Evolutionary conservation across 2,797 vertebrate species (phyloP), one percentile per base, ranked within the genome.

Genomic region (Falco columbarius): DNA sequence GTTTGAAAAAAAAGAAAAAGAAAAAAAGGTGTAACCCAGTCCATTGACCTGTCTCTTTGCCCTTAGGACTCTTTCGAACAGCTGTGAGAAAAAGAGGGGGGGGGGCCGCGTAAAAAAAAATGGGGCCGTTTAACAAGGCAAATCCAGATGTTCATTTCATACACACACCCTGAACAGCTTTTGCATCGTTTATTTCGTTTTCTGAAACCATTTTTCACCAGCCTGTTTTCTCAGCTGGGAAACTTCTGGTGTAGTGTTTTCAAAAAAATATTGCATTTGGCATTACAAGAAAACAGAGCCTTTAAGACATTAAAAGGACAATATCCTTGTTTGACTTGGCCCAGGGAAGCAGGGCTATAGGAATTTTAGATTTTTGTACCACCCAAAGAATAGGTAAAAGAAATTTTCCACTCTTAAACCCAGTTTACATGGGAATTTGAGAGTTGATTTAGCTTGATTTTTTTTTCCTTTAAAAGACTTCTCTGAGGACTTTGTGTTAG

Each of bases 211-310:
- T 98, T 98, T 98, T 98, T 98, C 98, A 98, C 98, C 97, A 98
- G 98, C 97, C 97, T 98, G 98, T 98, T 98, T 98, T 98, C 98
- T 98, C 98, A 98, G 98, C 98, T 98, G 98, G 98, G 98, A 98
- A 98, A 98, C 98, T 98, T 98, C 98, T 98, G 98, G 98, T 98
- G 97, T 98, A 98, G 98, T 98, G 97, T 98, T 98, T 98, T 98
- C 98, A 98, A 98, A 98, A 98, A 98, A 98, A 98, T 98, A 98
- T 98, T 98, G 97, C 98, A 80, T 98, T 98, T 98, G 98, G 98
- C 98, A 98, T 98, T 98, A 98, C 97, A 98, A 98, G 97, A 98
- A 98, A 98, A 98, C 97, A 98, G 97, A 97, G 95, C 97, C 97
- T 98, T 98, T 97, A 98, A 98, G 98, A 98, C 98, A 98, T 98